Percentiles rank a stretch among this genome's conserved stretches.
Conservation (phyloP, 1,140 invertebrate genomes). For the Papilio helenus region DNA sequence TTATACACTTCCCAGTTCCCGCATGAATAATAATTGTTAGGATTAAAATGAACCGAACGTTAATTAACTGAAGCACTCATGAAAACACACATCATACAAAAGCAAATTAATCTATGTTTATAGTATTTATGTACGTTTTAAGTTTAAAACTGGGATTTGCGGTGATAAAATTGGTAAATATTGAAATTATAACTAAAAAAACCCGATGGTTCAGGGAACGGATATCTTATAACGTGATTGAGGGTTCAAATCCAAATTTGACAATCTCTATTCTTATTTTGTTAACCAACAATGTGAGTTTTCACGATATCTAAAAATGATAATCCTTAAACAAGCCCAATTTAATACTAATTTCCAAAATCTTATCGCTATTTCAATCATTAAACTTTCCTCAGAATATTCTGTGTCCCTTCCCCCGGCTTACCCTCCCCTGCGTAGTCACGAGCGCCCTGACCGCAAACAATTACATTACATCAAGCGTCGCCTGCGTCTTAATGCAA, state of each 20-base stretch:
- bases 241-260: too few relatives aligned
- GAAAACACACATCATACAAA: neutral
- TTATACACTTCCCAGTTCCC: slow-evolving; percentile 26
- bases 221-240: too few relatives aligned
- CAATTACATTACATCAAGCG: slow-evolving; percentile 62
- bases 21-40: slow-evolving; percentile 25
- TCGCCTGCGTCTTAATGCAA: slow-evolving; percentile 58
- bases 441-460: slow-evolving; percentile 54
- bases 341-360: neutral
- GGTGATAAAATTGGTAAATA: too few relatives aligned
- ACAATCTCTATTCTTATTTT: too few relatives aligned
- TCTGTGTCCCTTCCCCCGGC: neutral
- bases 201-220: too few relatives aligned
- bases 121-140: neutral
- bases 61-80: slow-evolving; percentile 2
- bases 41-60: neutral
- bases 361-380: neutral
- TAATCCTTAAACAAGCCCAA: too few relatives aligned
- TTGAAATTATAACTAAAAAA: too few relatives aligned
- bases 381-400: slow-evolving; percentile 10
- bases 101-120: neutral
- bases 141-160: neutral
- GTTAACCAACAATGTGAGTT: too few relatives aligned
- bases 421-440: neutral
- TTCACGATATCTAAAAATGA: too few relatives aligned